phyloP scores from a whole-genome alignment of 2,888 invertebrate genomes.

The Epirrhoe alternata region DNA sequence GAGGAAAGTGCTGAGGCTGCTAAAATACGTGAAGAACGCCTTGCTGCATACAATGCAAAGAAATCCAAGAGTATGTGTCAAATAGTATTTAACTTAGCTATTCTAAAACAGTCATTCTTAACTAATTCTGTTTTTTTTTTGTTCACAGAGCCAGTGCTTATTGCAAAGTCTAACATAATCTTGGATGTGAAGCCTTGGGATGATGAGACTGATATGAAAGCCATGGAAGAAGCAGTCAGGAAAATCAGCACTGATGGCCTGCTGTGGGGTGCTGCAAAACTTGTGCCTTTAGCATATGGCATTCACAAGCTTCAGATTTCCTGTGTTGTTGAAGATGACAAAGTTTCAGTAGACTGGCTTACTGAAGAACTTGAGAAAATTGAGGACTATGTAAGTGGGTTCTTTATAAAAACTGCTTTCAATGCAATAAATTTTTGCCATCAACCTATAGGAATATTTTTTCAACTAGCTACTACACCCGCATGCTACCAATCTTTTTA shows the following conservation, averaged over 20 bases:
- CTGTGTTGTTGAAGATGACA: slow-evolving; percentile 98
- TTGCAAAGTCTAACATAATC: slow-evolving; percentile 97
- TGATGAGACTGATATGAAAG: slow-evolving; percentile 96
- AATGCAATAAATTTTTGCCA: too few relatives aligned
- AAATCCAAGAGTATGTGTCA: slow-evolving; percentile 91
- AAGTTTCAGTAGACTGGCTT: slow-evolving; percentile 94
- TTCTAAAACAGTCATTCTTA: not conserved
- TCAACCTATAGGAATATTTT: too few relatives aligned
- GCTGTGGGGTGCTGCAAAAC: slow-evolving; percentile 96
- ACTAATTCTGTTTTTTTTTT: slow-evolving; percentile 35
- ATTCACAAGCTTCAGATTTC: slow-evolving; percentile 96
- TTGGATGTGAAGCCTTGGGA: slow-evolving; percentile 97
- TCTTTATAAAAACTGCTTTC: not conserved
- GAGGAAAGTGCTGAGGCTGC: slow-evolving; percentile 91
- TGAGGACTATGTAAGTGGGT: slow-evolving; percentile 90
- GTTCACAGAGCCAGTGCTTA: slow-evolving; percentile 90
- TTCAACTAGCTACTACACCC: too few relatives aligned
- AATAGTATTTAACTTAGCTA: not conserved
- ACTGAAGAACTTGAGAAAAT: slow-evolving; percentile 93
- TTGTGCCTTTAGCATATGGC: slow-evolving; percentile 96
- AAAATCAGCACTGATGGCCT: slow-evolving; percentile 93
- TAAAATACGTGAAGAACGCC: slow-evolving; percentile 91
- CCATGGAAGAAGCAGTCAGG: slow-evolving; percentile 92
- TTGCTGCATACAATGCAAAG: slow-evolving; percentile 95
- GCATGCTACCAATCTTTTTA: too few relatives aligned